Percentiles rank a stretch among this genome's conserved stretches.
phyloP scores from a whole-genome alignment of 2,113 vertebrate species.

The Geococcyx californianus region DNA sequence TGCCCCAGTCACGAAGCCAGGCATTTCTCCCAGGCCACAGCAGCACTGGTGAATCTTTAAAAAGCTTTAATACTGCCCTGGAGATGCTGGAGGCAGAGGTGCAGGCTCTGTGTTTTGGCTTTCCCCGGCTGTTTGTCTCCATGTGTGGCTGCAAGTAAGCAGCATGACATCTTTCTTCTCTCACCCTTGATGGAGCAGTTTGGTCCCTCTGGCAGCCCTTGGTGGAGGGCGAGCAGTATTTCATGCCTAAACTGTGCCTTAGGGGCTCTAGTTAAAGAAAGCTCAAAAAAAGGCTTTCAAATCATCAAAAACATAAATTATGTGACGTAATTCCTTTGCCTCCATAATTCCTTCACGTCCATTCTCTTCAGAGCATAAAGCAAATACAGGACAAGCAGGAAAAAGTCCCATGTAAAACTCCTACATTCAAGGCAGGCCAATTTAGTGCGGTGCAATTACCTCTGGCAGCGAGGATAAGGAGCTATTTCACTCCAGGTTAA shows the following conservation, averaged over 20 bases:
- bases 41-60: background rate
- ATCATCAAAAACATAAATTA: background rate
- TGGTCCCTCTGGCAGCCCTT: background rate
- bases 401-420: background rate
- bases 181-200: background rate
- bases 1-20: background rate
- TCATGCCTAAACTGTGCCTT: rapidly evolving
- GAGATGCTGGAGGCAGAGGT: background rate
- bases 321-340: background rate
- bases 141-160: background rate
- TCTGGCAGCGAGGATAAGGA: background rate
- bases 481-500: background rate
- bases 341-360: background rate
- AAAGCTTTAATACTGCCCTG: background rate
- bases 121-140: background rate
- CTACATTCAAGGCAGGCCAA: background rate
- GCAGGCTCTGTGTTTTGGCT: background rate
- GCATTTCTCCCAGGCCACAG: background rate
- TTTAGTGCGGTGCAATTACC: background rate
- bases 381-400: background rate
- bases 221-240: background rate
- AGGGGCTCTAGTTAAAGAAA: background rate
- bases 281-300: rapidly evolving
- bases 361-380: background rate
- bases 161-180: background rate